These are phyloP conservation scores for Macaria liturata DNA, from an alignment of 2,888 invertebrate genomes.

Conservation along the genomic window DNA sequence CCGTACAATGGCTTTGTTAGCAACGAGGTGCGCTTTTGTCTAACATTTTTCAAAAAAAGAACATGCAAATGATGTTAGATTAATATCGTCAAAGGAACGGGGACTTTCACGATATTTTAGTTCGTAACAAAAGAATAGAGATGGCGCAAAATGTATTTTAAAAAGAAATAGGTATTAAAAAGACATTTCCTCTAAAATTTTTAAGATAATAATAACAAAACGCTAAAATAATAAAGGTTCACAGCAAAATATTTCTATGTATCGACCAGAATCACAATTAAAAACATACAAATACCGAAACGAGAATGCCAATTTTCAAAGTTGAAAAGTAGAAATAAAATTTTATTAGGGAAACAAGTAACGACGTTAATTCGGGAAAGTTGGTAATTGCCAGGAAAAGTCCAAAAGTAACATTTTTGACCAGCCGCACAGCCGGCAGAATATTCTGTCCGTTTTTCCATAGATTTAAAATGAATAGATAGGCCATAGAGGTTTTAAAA, in stretches of 20 bases:
- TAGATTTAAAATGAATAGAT: too few relatives aligned
- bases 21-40: slow-evolving; percentile 34
- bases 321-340: slow-evolving; percentile 23
- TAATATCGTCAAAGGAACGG: slow-evolving; percentile 4
- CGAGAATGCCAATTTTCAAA: slow-evolving; percentile 3
- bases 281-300: slow-evolving; percentile 14
- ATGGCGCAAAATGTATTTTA: neutral
- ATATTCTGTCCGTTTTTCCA: too few relatives aligned
- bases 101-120: neutral
- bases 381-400: slow-evolving; percentile 30
- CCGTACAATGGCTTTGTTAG: slow-evolving; percentile 36
- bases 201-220: too few relatives aligned
- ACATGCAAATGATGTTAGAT: slow-evolving; percentile 18
- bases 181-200: too few relatives aligned
- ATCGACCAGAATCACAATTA: neutral
- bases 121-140: neutral
- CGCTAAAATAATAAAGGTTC: too few relatives aligned
- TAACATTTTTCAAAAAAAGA: slow-evolving; percentile 31
- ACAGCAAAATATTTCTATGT: too few relatives aligned
- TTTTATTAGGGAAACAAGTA: slow-evolving; percentile 27
- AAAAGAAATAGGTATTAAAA: too few relatives aligned
- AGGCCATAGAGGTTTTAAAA: too few relatives aligned
- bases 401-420: slow-evolving; percentile 30
- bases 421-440: slow-evolving; percentile 1
- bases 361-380: slow-evolving; percentile 34